Evolutionary conservation across 1,140 invertebrate genomes (phyloP), one percentile per base, ranked within the genome.

Genomic region (Lepidurus couesii): DNA sequence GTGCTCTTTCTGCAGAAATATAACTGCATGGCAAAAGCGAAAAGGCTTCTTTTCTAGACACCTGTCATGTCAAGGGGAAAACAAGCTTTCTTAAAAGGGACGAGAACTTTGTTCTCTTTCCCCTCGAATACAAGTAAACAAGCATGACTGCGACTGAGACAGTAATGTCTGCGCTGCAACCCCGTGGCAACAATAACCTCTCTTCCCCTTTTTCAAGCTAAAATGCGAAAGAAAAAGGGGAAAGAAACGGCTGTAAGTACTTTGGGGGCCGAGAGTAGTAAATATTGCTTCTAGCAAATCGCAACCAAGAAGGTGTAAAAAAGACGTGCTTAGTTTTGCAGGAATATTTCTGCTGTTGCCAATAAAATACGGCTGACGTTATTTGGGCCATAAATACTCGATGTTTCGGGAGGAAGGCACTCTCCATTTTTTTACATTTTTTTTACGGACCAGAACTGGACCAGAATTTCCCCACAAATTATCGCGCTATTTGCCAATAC

Each of bases 61-160:
- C 53, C n/a, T 65, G 53, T 65, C 53, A 65, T 65, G 53, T 65
- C 53, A 65, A 65, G 53, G 53, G 21, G 16, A 65, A 65, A 65
- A 65, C 53, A 65, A 65, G 53, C 53, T 65, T 65, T 16, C 53
- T 65, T 65, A 65, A 65, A 65, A 65, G 53, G 8, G 13, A 13
- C 47, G 11, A 65, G 47, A 65, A n/a, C 53, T 65, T 65, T 65
- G 16, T 65, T 0, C 21, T 21, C 53, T 21, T 65, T 21, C 53
- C 53, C 53, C 16, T 65, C 21, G 16, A 65, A 1, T 65, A 7
- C 53, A 13, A n/a, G 16, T 65, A 8, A 13, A 21, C 21, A 7
- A 13, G 53, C 2, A 13, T 21, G 53, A 65, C 53, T 65, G 53
- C 53, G 8, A 65, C 53, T 65, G 16, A 21, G 53, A 65, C 53